Percentiles rank a stretch among this genome's conserved stretches.
These are phyloP conservation scores for Dicerorhinus sumatrensis DNA, from an alignment of 2,113 vertebrate species.

Conservation along the genomic window DNA sequence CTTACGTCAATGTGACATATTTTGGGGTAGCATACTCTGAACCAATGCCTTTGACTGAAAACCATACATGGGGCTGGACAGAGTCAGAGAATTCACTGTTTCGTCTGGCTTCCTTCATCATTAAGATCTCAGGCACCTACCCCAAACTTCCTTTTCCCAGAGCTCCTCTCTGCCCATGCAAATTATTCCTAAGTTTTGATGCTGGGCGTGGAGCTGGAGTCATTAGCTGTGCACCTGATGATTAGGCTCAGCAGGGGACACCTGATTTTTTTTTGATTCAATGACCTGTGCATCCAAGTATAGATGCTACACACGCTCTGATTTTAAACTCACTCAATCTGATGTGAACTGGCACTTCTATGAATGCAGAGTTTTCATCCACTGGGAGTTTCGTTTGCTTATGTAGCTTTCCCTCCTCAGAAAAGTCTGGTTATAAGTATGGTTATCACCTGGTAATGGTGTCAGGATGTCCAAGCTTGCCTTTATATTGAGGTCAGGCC, in stretches of 20 bases:
- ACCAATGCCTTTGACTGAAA: neutral
- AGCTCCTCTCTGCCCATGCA: neutral
- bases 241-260: neutral
- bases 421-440: neutral
- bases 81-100: neutral
- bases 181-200: neutral
- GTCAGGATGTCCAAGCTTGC: neutral
- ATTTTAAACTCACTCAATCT: neutral
- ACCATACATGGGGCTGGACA: neutral
- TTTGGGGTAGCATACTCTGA: neutral
- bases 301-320: fast-evolving
- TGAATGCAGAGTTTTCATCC: neutral
- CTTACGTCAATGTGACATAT: neutral
- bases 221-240: neutral
- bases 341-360: neutral
- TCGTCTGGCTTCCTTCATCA: neutral
- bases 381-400: neutral
- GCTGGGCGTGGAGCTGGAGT: neutral
- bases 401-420: neutral
- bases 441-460: neutral
- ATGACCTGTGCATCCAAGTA: fast-evolving
- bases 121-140: too few species aligned
- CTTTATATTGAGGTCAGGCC: neutral
- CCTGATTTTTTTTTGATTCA: neutral
- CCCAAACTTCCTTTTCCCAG: neutral